phyloP scores from a whole-genome alignment of 2,797 vertebrate species.

The Gorsachius magnificus region DNA sequence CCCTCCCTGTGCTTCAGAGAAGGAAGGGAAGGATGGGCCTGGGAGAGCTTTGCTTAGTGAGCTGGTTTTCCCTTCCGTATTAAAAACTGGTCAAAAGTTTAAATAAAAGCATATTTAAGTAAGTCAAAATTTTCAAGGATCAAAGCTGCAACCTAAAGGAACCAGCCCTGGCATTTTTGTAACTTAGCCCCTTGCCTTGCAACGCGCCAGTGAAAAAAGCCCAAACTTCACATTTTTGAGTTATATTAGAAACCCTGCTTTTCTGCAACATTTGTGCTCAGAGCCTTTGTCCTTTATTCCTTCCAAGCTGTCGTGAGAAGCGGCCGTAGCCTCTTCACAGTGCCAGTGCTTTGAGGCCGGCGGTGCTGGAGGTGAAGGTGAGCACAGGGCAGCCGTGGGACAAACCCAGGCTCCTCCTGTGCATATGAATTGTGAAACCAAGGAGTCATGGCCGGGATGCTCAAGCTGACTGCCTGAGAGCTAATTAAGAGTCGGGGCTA shows the following conservation, averaged over 20 bases:
- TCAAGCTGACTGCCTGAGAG: neutral
- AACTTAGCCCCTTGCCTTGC: neutral
- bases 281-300: neutral
- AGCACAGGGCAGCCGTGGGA: accelerated
- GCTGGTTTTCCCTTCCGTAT: neutral
- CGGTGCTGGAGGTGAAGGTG: neutral
- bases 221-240: neutral
- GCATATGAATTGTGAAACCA: neutral
- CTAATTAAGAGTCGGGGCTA: neutral
- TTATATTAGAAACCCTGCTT: accelerated
- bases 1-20: neutral
- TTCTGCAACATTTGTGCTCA: neutral
- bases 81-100: neutral
- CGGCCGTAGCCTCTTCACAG: neutral
- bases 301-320: neutral
- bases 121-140: neutral
- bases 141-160: neutral
- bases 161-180: neutral
- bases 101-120: neutral
- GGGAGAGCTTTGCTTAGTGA: neutral
- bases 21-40: neutral
- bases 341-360: accelerated
- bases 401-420: neutral
- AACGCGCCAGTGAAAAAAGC: neutral
- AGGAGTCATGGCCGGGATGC: neutral